These are phyloP conservation scores for Antheraea yamamai DNA, from an alignment of 2,888 invertebrate species.

Conservation along the genomic window DNA sequence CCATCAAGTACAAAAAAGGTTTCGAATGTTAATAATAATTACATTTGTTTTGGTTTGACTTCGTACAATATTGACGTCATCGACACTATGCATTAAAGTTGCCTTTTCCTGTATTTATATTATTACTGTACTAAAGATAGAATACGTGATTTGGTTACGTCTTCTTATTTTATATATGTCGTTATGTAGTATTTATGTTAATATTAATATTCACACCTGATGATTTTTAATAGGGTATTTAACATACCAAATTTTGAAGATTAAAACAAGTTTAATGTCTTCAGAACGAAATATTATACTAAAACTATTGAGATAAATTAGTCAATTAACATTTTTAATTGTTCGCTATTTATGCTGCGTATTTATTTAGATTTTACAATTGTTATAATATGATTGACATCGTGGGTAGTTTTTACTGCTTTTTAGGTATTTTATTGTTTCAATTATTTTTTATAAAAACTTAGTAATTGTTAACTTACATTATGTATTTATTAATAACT, in stretches of 20 bases:
- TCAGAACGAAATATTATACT: neutral
- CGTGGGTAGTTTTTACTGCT: neutral
- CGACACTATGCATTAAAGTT: slow-evolving; percentile 6
- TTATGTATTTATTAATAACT: too few species aligned
- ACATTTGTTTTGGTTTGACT: slow-evolving; percentile 2
- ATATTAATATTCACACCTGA: neutral
- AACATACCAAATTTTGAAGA: neutral
- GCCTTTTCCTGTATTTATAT: neutral
- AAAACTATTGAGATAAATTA: neutral
- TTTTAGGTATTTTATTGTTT: neutral
- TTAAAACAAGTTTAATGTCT: neutral
- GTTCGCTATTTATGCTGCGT: neutral
- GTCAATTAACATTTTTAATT: neutral
- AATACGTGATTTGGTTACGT: neutral
- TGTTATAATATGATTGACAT: neutral
- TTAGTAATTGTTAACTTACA: too few species aligned
- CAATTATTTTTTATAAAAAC: too few species aligned
- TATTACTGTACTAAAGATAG: slow-evolving; percentile 6
- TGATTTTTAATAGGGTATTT: neutral
- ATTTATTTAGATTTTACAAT: neutral
- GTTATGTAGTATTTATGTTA: slow-evolving; percentile 6
- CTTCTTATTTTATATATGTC: neutral
- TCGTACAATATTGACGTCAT: slow-evolving; percentile 7
- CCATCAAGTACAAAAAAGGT: slow-evolving; percentile 12
- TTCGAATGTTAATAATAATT: slow-evolving; percentile 8